These are phyloP conservation scores for Menidia beryllina DNA, from an alignment of 2,113 vertebrate species.

Conservation along the genomic window DNA sequence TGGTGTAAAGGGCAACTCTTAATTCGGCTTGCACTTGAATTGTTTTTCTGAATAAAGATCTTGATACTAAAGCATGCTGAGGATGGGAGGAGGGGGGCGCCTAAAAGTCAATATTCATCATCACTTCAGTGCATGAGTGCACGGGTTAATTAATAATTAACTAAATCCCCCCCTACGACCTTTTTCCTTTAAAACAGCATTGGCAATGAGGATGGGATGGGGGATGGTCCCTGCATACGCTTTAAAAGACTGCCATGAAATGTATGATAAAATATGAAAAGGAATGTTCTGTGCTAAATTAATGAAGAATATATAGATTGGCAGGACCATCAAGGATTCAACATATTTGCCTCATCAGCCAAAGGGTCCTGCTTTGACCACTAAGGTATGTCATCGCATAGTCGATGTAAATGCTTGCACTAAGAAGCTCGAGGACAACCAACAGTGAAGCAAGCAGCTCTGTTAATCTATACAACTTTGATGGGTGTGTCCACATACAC, in stretches of 20 bases:
- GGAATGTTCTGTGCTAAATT: slow-evolving; percentile 44
- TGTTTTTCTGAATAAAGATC: slow-evolving; percentile 45
- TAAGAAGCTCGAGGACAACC: too few species aligned
- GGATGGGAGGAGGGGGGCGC: not conserved
- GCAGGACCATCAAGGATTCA: slow-evolving; percentile 37
- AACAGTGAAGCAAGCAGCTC: too few species aligned
- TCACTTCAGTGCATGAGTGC: slow-evolving; percentile 39
- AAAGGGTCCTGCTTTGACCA: not conserved
- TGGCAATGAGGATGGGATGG: slow-evolving; percentile 37
- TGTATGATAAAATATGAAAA: slow-evolving; percentile 49
- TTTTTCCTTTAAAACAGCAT: slow-evolving; percentile 47
- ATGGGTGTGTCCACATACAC: not conserved
- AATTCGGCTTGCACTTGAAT: slow-evolving; percentile 33
- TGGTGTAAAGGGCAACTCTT: slow-evolving; percentile 42
- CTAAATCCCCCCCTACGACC: slow-evolving; percentile 47
- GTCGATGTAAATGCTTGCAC: slow-evolving; percentile 4
- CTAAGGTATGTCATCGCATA: not conserved
- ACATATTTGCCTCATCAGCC: slow-evolving; percentile 10
- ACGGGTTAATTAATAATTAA: slow-evolving; percentile 67
- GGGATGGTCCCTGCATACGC: slow-evolving; percentile 40
- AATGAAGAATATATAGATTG: slow-evolving; percentile 48
- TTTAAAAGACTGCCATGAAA: slow-evolving; percentile 60
- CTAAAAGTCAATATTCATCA: slow-evolving; percentile 45
- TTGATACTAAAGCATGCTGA: slow-evolving; percentile 32
- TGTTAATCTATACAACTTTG: not conserved